Base-by-base conservation (phyloP, 2,888 invertebrate genomes). In the Pyrrhia umbra region DNA sequence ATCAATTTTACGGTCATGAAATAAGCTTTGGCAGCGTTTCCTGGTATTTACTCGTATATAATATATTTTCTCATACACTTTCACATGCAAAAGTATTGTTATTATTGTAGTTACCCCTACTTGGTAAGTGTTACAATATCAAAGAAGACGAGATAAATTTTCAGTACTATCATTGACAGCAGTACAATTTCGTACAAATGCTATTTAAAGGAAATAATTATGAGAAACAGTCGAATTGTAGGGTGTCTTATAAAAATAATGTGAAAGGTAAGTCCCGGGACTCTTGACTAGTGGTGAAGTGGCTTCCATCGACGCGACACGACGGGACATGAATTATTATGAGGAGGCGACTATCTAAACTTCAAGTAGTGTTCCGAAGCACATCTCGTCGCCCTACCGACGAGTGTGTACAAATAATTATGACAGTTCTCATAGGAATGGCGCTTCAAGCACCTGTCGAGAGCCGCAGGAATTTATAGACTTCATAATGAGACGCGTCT, bases 391-490 rank as follows among this genome's bases (percentile, higher is more conserved):
- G 80, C 83, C 80, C 81, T 77, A 75, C 79, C 77, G 77, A 77
- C 80, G 46, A 77, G 68, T 85, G 85, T 88, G 85, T 88, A 90
- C 88, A 90, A 89, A 91, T 91, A 91, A 92, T 90, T 91, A 90
- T 90, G 89, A 89, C 90, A 88, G 88, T 90, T 90, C 92, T 90
- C 89, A 90, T 83, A 86, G 86, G 87, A 88, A 88, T 83, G 83
- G 76, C 70, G 77, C 75, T 77, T 88, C 79, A 80, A 89, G 88
- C 86, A 87, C 85, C 85, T 85, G 81, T 82, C 75, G 76, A 84
- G 83, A 46, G 58, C 69, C 71, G 62, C 37, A 66, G 68, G 80
- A 81, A 80, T 81, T 74, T 80, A 79, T 75, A 68, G 69, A 62
- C 55, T 64, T 58, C 67, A 64, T 80, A 78, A 81, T 80, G 79